phyloP scores from a whole-genome alignment of 2,113 vertebrate genomes.

The Paramisgurnus dabryanus region DNA sequence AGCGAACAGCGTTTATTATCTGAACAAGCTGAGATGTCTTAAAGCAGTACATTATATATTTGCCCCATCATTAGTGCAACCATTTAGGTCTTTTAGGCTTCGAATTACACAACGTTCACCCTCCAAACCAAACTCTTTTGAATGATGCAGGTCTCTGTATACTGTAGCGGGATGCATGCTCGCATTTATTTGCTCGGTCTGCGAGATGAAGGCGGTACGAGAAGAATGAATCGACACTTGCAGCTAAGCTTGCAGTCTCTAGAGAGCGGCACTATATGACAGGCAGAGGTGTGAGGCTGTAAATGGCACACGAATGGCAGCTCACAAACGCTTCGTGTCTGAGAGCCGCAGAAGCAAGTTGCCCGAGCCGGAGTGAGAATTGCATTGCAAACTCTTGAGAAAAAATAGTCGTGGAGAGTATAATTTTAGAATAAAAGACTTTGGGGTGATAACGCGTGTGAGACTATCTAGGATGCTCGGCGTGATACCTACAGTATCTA shows the following conservation, averaged over 20 bases:
- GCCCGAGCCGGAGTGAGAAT: slow-evolving; percentile 23
- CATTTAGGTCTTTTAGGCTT: not conserved
- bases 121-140: not conserved
- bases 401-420: slow-evolving; percentile 21
- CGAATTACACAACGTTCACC: not conserved
- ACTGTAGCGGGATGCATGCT: slow-evolving; percentile 23
- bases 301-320: slow-evolving; percentile 55
- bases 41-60: slow-evolving; percentile 30
- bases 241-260: slow-evolving; percentile 42
- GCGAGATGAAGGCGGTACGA: slow-evolving; percentile 42
- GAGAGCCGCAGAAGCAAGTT: slow-evolving; percentile 39
- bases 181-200: slow-evolving; percentile 30
- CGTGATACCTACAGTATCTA: not conserved
- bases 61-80: not conserved
- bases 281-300: slow-evolving; percentile 52
- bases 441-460: not conserved
- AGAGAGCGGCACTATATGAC: slow-evolving; percentile 36
- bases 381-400: slow-evolving; percentile 35
- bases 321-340: slow-evolving; percentile 46
- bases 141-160: not conserved
- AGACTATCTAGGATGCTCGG: not conserved
- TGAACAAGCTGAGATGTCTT: not conserved
- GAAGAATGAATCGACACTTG: slow-evolving; percentile 47
- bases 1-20: slow-evolving; percentile 28
- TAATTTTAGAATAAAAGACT: slow-evolving; percentile 33